These are phyloP conservation scores for Bombycilla garrulus DNA, from an alignment of 2,113 vertebrate genomes.

Conservation along the genomic window DNA sequence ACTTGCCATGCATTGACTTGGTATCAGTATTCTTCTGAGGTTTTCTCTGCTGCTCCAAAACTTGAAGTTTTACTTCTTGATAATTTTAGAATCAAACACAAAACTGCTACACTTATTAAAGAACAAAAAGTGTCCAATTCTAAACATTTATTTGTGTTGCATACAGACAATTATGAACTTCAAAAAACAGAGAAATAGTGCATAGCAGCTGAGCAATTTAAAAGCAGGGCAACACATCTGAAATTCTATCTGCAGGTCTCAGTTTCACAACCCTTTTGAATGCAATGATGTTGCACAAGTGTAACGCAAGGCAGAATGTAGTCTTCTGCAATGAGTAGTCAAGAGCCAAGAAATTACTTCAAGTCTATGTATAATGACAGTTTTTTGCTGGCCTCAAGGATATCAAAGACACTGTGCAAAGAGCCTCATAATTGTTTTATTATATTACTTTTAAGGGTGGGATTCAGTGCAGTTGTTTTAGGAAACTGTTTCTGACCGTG, in stretches of 20 bases:
- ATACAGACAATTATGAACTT: background rate
- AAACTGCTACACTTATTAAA: background rate
- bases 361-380: background rate
- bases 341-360: background rate
- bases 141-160: background rate
- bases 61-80: background rate
- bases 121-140: background rate
- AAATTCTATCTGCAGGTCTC: slow-evolving; percentile 11
- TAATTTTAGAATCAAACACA: background rate
- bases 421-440: background rate
- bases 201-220: background rate
- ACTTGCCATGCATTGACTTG: accelerated
- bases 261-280: background rate
- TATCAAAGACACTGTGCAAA: background rate
- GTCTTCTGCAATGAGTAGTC: background rate
- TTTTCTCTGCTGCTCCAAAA: background rate
- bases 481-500: background rate
- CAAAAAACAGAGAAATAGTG: background rate
- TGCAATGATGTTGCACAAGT: background rate
- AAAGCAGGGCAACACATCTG: background rate
- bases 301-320: background rate
- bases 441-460: background rate
- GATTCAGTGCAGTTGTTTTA: background rate
- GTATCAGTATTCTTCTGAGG: background rate
- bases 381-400: background rate